A percentile compares a stretch with the other conserved stretches of the same genome.
phyloP scores from a whole-genome alignment of 2,888 invertebrate genomes.

The Julus scandinavius region DNA sequence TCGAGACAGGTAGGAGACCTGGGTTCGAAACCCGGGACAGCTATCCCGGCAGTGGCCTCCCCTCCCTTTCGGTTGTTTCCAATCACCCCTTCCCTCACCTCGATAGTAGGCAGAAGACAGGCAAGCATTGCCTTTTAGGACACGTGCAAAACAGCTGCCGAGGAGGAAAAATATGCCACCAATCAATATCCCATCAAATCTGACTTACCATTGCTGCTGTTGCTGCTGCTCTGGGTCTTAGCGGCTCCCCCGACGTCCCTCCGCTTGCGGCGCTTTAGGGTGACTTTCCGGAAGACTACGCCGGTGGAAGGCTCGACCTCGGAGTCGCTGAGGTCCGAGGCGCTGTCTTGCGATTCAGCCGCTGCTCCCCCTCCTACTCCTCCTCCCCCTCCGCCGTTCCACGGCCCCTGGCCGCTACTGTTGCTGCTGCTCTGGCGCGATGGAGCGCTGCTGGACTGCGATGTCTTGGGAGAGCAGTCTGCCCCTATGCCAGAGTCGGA shows the following conservation, averaged over 20 bases:
- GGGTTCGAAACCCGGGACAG: too few relatives aligned
- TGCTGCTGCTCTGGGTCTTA: neutral
- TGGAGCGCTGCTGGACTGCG: constrained; percentile 58
- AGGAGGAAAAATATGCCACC: neutral
- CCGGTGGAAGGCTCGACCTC: constrained; percentile 63
- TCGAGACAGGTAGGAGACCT: too few relatives aligned
- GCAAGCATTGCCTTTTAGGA: too few relatives aligned
- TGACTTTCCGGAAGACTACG: constrained; percentile 74
- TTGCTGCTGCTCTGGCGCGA: constrained; percentile 56
- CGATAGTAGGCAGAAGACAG: too few relatives aligned
- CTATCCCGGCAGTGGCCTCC: too few relatives aligned
- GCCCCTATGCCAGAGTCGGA: constrained; percentile 56
- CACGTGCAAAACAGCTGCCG: neutral
- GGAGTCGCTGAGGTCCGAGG: constrained; percentile 55
- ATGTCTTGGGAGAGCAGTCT: constrained; percentile 56
- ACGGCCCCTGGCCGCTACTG: constrained; percentile 51
- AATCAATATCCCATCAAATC: neutral
- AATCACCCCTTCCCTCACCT: neutral
- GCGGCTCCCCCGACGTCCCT: constrained; percentile 12
- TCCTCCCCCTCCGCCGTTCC: constrained; percentile 24
- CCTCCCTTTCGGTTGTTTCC: too few relatives aligned
- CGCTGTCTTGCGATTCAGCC: constrained; percentile 50
- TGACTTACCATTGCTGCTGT: neutral
- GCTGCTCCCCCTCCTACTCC: neutral
- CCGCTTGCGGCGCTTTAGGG: constrained; percentile 70